Evolutionary conservation across 1,140 invertebrate species (phyloP), one percentile per base, ranked within the genome.

Genomic region (Arion vulgaris): DNA sequence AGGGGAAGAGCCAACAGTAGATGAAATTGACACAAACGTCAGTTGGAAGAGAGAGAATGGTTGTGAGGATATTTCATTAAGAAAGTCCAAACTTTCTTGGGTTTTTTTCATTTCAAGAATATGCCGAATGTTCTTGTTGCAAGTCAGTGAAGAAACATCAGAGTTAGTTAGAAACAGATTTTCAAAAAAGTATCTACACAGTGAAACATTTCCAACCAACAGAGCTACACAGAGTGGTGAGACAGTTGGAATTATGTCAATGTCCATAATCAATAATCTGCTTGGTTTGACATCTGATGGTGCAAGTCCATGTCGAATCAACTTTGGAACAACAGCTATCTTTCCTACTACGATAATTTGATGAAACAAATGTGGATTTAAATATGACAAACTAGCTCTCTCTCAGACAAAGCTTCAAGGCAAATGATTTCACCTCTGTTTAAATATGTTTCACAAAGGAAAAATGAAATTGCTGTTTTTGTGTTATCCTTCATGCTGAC

Each of bases 101-200:
- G 1, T 13, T 15, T 17, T 11, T 7, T 4, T 73, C 26, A 9
- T 15, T 45, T 41, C 38, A 38, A 73, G 9, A 41, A 23, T 19
- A 73, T 41, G 15, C n/a, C 71, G 34, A 2, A 26, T 7, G 26
- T 38, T 7, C n/a, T 45, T 73, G 38, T 45, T 73, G n/a, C 38
- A 45, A 2, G 38, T 28, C 5, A 73, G 38, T 7, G 19, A 34
- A 28, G 36, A 17, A 5, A 73, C 2, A 26, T 73, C 71, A 15
- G 38, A 73, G 34, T n/a, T 9, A 13, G 36, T 41, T 13, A 73
- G 71, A 73, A 73, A 73, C 71, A 38, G 38, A n/a, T 73, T 73
- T 23, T 39, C 39, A 5, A 39, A 38, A 34, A 73, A 45, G 39
- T 73, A 73, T 9, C 39, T 39, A 34, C 38, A 38, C 45, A 73